Base-by-base conservation (phyloP, 2,113 vertebrate species). In the Stegastes partitus region DNA sequence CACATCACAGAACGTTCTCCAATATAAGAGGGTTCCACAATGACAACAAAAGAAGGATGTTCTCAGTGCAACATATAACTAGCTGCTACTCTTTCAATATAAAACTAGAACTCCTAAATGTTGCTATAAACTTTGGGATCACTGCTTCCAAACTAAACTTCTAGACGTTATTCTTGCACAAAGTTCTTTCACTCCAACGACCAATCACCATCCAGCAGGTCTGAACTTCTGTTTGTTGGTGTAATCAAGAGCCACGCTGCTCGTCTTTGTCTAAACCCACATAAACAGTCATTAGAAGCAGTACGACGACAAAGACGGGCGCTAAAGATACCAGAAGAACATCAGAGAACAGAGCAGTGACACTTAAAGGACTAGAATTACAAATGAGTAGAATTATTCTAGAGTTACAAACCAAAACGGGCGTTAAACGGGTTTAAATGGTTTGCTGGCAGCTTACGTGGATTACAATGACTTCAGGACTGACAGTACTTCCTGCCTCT, bases 241-340 rank as follows among this genome's bases (percentile, higher is more conserved):
- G 23, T 71, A 64, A 12, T 49, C 71, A 14, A n/a, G 62, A 66
- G 58, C 54, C 57, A 37, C 53, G 5, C 34, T 5, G 0, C 8
- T 18, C 0, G 69, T 10, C 37, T 65, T 56, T 28, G 26, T 37
- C 26, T 51, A 31, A 66, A 0, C 47, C 23, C 21, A 11, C 19
- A 16, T 62, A 88, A 87, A 85, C 83, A 56, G 74, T 53, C 1
- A 72, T 85, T 76, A 82, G 11, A 68, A 0, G 59, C 47, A 3
- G 62, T 12, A 8, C 0, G 47, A 21, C 19, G 49, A 67, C 45
- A 69, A 23, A 25, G 47, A 11, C 7, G 2, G n/a, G 18, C 26
- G 25, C 59, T 49, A 23, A 50, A 49, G 23, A 21, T 56, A 47
- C 59, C 53, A 42, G 14, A 16, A 11, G 7, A 4, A 12, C n/a